Evolutionary conservation across 1,140 invertebrate species (phyloP).

Genomic region (Sweltsa coloradensis): DNA sequence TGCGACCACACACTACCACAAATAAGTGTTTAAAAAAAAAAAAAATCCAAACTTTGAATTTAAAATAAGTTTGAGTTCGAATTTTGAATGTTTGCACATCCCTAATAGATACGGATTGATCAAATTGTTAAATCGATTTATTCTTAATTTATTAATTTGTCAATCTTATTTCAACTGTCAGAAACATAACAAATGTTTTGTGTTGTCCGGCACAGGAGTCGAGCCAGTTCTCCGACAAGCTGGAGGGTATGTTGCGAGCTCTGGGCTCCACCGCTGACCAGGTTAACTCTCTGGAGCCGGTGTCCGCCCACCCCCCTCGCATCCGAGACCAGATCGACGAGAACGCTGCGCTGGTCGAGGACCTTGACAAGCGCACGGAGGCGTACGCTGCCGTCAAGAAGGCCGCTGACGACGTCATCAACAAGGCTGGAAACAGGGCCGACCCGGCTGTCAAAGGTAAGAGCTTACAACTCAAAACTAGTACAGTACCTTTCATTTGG

Average conservation of each 20-base stretch:
- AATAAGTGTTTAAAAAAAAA: no score
- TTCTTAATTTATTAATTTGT: no score
- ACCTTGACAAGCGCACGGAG: slow-evolving; percentile 79
- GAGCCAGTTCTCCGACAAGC: slow-evolving; percentile 82
- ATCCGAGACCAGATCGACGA: slow-evolving; percentile 91
- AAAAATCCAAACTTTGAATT: no score
- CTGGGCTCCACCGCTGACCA: slow-evolving; percentile 86
- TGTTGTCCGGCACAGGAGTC: no score
- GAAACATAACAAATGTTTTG: no score
- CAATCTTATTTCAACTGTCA: no score
- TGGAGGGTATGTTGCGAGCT: slow-evolving; percentile 93
- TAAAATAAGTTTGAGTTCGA: no score
- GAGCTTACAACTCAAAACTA: neutral
- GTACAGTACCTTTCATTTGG: no score
- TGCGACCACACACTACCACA: no score
- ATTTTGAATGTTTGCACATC: no score
- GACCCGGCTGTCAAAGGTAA: slow-evolving; percentile 74
- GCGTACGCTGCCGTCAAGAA: slow-evolving; percentile 85
- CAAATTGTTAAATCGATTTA: no score
- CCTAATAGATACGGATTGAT: no score
- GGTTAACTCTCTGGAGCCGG: slow-evolving; percentile 75
- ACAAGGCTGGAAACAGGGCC: slow-evolving; percentile 74
- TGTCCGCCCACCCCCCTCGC: slow-evolving; percentile 89
- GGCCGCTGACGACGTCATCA: slow-evolving; percentile 88
- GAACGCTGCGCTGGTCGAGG: slow-evolving; percentile 79